phyloP scores from a whole-genome alignment of 1,140 invertebrate genomes.

The Conus ventricosus region DNA sequence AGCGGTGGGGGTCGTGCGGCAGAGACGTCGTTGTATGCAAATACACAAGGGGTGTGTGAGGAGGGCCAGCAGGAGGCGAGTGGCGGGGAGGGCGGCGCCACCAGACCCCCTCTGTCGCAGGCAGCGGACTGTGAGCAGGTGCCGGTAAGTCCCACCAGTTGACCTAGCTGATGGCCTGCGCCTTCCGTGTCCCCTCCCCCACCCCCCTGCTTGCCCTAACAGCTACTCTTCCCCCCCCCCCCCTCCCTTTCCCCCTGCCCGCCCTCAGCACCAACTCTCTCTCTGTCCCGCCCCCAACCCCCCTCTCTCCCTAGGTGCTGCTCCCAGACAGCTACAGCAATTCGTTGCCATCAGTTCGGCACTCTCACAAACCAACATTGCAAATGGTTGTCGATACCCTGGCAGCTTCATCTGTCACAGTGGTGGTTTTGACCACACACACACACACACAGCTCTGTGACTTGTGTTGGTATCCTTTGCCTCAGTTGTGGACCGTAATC shows the following conservation, averaged over 20 bases:
- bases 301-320: not conserved
- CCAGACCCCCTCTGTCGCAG: conserved; percentile 28
- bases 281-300: not conserved
- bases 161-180: conserved; percentile 39
- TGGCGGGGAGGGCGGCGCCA: conserved; percentile 5
- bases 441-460: not conserved
- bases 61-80: conserved; percentile 20
- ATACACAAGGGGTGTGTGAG: conserved; percentile 46
- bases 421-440: no score
- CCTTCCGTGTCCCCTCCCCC: not conserved
- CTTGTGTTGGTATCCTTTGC: not conserved
- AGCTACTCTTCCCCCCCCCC: no score
- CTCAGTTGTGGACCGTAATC: not conserved
- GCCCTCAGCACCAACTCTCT: no score
- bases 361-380: not conserved
- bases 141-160: conserved; percentile 33
- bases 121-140: conserved; percentile 12
- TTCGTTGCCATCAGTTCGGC: not conserved
- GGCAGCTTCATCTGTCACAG: not conserved
- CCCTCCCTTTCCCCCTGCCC: no score
- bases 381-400: no score
- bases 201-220: not conserved
- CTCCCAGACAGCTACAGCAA: not conserved
- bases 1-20: not conserved
- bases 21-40: conserved; percentile 48